These are phyloP conservation scores for Nipponia nippon DNA, from an alignment of 2,113 vertebrate genomes.

Conservation along the genomic window DNA sequence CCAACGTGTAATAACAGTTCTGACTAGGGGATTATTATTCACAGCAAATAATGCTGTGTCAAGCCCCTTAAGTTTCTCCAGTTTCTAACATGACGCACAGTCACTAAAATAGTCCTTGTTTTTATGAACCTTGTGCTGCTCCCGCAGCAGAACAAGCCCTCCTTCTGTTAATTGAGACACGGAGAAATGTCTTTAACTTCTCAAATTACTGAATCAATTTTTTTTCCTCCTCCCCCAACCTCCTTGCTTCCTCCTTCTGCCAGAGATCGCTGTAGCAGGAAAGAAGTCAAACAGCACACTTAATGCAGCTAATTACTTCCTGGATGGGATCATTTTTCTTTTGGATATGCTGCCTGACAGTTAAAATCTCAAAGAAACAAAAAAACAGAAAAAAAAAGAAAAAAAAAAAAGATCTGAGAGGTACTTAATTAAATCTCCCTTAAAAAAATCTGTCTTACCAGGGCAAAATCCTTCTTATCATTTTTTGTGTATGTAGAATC, in stretches of 20 bases:
- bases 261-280: background rate
- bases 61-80: background rate
- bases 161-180: background rate
- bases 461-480: background rate
- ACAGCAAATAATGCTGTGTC: background rate
- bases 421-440: background rate
- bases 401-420: background rate
- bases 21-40: background rate
- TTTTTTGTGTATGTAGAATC: background rate
- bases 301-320: background rate
- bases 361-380: background rate
- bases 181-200: background rate
- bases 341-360: background rate
- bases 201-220: background rate
- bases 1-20: background rate
- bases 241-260: background rate
- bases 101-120: background rate
- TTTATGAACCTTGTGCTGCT: background rate
- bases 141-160: background rate
- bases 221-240: background rate
- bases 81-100: background rate
- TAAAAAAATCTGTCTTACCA: background rate
- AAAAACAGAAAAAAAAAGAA: background rate
- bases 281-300: background rate
- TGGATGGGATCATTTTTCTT: background rate